Evolutionary conservation across 2,888 invertebrate species (phyloP).

Genomic region (Drosophila trichaetosa): DNA sequence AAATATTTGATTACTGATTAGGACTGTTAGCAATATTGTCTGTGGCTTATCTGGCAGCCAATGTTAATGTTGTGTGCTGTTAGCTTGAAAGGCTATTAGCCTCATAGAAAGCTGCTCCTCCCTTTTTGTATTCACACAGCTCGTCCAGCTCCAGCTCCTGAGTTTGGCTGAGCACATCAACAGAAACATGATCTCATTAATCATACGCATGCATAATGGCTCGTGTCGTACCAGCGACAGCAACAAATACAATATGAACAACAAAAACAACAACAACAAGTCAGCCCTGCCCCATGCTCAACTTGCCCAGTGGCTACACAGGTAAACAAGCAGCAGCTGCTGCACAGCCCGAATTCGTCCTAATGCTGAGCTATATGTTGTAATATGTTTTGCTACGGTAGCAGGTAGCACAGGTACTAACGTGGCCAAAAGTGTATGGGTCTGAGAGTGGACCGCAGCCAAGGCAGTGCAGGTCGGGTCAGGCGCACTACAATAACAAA

Average conservation of each 20-base stretch:
- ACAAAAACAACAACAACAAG: constrained; percentile 34
- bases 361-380: constrained; percentile 61
- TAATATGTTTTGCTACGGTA: constrained; percentile 59
- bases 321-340: constrained; percentile 26
- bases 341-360: constrained; percentile 5
- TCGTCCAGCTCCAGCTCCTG: constrained; percentile 9
- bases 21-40: constrained; percentile 44
- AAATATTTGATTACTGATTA: constrained; percentile 57
- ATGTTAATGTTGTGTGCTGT: constrained; percentile 23
- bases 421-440: constrained; percentile 4
- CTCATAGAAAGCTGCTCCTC: constrained; percentile 12
- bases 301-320: constrained; percentile 37
- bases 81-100: constrained; percentile 49
- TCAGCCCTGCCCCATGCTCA: neutral
- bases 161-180: constrained; percentile 56
- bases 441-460: constrained; percentile 25
- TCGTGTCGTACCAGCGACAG: constrained; percentile 57
- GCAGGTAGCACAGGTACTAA: constrained; percentile 22
- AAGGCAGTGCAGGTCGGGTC: constrained; percentile 46
- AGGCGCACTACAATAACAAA: constrained; percentile 49
- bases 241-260: constrained; percentile 18
- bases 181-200: constrained; percentile 78
- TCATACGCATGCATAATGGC: constrained; percentile 76
- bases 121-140: constrained; percentile 2
- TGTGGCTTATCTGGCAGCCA: constrained; percentile 28